Evolutionary conservation across 2,888 invertebrate species (phyloP), one percentile per base, ranked within the genome.

Genomic region (Stenichneumon culpator): DNA sequence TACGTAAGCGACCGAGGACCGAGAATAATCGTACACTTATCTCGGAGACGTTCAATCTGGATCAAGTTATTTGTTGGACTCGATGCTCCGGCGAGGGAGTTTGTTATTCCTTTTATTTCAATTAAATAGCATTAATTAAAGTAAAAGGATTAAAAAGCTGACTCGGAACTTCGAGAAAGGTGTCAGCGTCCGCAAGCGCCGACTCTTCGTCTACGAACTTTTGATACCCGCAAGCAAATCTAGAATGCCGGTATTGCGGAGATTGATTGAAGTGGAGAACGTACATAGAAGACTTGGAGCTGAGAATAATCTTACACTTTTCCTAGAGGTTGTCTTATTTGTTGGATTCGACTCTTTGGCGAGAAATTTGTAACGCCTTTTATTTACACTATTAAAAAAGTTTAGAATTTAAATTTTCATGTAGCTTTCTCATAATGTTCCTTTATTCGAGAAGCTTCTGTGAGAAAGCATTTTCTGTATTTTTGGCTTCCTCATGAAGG

Each of bases 231-330:
- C 22, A 54, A 54, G 54, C 22, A 9, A 54, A 54, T 19, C 22
- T 3, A 54, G 54, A 19, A 54, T 54, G 22, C 32, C 0, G 32
- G n/a, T 47, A 75, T 70, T 22, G 57, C 50, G 22, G 22, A 47
- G 60, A 19, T 14, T 28, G 78, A 79, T 79, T 70, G 47, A 60
- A 79, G 63, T 70, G 60, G 63, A 14, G 2, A 19, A 47, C n/a
- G 68, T 19, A 44, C 16, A 50, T 11, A 22, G 16, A 47, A 25
- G 47, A 22, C 9, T 44, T 1, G 6, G 68, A 25, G 22, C 7
- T 54, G 52, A 47, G 22, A 50, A 69, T 79, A 79, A 60, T 60
- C 44, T 60, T 2, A 14, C n/a, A 39, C 0, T 16, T 6, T n/a
- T n/a, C n/a, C n/a, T n/a, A n/a, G n/a, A n/a, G n/a, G n/a, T n/a